Conservation (phyloP, 1,140 invertebrate genomes). For the Lineus longissimus region DNA sequence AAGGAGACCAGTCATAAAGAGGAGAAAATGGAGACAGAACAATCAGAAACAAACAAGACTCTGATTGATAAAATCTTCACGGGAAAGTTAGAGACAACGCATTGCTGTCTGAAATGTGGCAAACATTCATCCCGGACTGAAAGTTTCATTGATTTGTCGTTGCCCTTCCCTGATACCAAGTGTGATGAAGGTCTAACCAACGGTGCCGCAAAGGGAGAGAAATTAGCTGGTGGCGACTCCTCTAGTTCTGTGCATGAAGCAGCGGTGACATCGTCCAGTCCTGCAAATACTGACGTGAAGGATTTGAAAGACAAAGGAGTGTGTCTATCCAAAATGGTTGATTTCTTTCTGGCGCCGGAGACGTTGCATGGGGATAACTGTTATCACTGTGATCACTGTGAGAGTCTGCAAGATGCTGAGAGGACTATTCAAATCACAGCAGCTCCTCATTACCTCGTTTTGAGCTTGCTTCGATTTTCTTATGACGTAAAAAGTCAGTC, state of each 20-base stretch:
- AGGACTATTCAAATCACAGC: constrained; percentile 68
- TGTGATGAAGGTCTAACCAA: neutral
- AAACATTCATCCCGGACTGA: constrained; percentile 69
- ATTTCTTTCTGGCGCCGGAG: constrained; percentile 73
- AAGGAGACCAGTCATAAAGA: constrained; percentile 2
- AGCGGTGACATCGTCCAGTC: neutral
- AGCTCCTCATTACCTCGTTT: constrained; percentile 70
- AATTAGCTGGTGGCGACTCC: no score
- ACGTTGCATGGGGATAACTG: constrained; percentile 74
- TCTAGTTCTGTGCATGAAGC: no score
- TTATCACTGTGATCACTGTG: constrained; percentile 75
- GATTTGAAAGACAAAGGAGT: neutral
- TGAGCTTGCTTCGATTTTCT: constrained; percentile 77
- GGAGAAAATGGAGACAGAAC: constrained; percentile 13
- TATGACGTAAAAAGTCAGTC: constrained; percentile 69
- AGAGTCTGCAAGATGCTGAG: constrained; percentile 70
- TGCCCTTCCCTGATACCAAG: constrained; percentile 67
- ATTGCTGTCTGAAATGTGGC: constrained; percentile 68
- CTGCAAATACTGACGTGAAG: neutral
- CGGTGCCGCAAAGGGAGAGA: neutral
- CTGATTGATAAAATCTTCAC: constrained; percentile 70
- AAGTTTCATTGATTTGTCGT: constrained; percentile 73
- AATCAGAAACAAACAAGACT: constrained; percentile 19
- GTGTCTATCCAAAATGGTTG: constrained; percentile 56
- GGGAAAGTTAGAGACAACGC: constrained; percentile 68